Evolutionary conservation across 2,797 vertebrate species (phyloP), one percentile per base, ranked within the genome.

Genomic region (Ptychadena robeensis): DNA sequence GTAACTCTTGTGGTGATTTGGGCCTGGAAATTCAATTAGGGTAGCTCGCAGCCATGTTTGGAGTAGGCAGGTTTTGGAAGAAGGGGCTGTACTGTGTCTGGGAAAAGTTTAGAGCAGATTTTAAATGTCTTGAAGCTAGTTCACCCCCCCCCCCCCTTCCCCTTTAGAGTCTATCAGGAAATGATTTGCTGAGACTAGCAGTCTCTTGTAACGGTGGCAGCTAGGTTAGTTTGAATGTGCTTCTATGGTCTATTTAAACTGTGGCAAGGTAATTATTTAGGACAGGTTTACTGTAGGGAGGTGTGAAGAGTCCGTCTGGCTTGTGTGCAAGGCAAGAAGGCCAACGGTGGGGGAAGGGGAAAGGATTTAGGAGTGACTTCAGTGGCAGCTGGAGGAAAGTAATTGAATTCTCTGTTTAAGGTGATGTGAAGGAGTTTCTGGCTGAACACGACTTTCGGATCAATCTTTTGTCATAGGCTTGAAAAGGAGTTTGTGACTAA

Each of bases 201-300:
- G 83, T 87, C 85, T 80, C 86, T 85, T 88, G 34, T 75, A 40
- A 28, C 15, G 57, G 79, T 40, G 88, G 89, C 79, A 64, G 31
- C 64, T 91, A 91, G 92, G 91, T 90, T 86, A 91, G 86, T 85
- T 14, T 82, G 69, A 88, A 35, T 75, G 83, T 86, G 82, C 88
- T 87, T 76, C 81, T 64, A 14, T 67, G 64, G 75, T 78, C 64
- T 67, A 3, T 27, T 34, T 80, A 67, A 80, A 9, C 78, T 63
- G 11, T 83, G 83, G 85, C 80, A 0, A 80, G 83, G 61, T 89
- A 91, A 94, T 94, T 91, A 91, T 88, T 89, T 87, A 87, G 87
- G 93, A 92, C 92, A 92, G 93, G 89, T 94, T 94, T 93, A 94
- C 89, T 91, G 88, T 85, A 80, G 89, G 88, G 89, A 93, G 91